phyloP scores from a whole-genome alignment of 2,113 vertebrate genomes.

The Podilymbus podiceps region DNA sequence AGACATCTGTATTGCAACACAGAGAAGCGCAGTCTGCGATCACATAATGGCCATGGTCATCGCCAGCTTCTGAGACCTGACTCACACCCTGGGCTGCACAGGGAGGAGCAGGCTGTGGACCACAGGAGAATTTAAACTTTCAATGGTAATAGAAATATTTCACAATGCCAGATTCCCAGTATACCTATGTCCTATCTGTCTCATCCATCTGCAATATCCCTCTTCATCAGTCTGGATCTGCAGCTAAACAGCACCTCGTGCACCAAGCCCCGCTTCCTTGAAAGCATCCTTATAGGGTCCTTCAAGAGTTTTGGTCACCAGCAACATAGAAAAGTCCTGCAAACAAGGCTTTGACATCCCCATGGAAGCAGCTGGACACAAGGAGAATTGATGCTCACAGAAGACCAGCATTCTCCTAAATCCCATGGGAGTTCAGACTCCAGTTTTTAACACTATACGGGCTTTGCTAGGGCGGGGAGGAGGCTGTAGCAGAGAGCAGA shows the following conservation, averaged over 20 bases:
- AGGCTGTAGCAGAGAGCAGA: neutral
- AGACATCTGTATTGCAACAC: neutral
- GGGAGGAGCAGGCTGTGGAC: neutral
- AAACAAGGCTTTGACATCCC: neutral
- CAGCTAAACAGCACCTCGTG: neutral
- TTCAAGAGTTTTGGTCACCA: neutral
- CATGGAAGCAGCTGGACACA: neutral
- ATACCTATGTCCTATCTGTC: fast-evolving
- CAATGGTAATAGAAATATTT: fast-evolving
- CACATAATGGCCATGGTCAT: fast-evolving
- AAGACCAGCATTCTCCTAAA: neutral
- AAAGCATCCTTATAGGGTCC: neutral
- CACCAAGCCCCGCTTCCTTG: neutral
- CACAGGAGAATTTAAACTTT: neutral
- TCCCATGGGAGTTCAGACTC: neutral
- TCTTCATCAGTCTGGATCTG: neutral
- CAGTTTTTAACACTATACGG: fast-evolving
- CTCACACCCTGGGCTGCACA: neutral
- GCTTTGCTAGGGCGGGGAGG: neutral
- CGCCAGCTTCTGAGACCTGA: fast-evolving
- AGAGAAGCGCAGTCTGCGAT: neutral
- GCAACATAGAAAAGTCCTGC: neutral
- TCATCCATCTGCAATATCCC: fast-evolving
- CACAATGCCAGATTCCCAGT: neutral
- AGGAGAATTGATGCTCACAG: neutral